A percentile compares a stretch with the other conserved stretches of the same genome.
These are phyloP conservation scores for Montifringilla adamsi DNA, from an alignment of 2,113 vertebrate species.

Conservation along the genomic window DNA sequence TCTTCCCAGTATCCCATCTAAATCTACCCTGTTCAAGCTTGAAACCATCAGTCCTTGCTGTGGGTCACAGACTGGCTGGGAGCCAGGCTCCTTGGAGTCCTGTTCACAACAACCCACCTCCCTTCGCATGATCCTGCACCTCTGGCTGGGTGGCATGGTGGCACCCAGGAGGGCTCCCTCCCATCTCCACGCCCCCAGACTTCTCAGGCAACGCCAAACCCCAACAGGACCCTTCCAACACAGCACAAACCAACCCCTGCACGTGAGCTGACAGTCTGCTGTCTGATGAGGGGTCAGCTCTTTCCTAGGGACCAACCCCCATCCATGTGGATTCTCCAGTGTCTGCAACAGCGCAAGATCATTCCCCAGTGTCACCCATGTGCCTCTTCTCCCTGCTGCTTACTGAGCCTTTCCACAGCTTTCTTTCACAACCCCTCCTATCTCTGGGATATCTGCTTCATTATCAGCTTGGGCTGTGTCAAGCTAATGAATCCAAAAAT, in stretches of 20 bases:
- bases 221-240: neutral
- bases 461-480: neutral
- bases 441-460: neutral
- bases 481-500: neutral
- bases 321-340: neutral
- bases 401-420: neutral
- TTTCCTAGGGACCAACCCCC: neutral
- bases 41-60: neutral
- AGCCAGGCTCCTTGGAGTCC: neutral
- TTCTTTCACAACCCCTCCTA: neutral
- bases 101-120: neutral
- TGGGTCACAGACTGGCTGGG: neutral
- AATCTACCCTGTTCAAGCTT: neutral
- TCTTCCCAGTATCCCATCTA: neutral
- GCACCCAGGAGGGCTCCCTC: neutral
- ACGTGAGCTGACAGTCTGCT: accelerated
- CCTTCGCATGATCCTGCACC: neutral
- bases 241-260: neutral
- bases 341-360: neutral
- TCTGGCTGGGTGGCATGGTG: neutral
- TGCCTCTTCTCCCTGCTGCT: neutral
- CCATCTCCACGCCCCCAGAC: accelerated
- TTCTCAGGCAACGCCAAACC: accelerated
- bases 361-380: neutral
- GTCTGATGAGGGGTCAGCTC: neutral